These are phyloP conservation scores for Parauchenoglanis ngamensis DNA, from an alignment of 2,797 vertebrate genomes.

Conservation along the genomic window DNA sequence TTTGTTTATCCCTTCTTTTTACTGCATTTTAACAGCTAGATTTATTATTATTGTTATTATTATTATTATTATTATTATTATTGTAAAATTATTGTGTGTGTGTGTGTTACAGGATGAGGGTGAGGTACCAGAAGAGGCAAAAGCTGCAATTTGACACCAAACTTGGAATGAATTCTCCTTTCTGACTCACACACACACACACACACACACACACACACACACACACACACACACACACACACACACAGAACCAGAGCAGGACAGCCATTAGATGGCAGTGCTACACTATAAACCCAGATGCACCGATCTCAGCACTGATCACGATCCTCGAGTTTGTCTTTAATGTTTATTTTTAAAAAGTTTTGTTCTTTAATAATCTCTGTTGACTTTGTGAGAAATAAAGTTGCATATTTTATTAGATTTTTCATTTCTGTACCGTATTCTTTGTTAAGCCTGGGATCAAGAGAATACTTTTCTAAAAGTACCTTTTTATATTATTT, in stretches of 20 bases:
- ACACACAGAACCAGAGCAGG: not conserved
- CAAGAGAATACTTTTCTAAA: not conserved
- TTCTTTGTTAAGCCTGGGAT: not conserved
- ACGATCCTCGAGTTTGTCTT: not conserved
- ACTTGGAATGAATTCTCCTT: slow-evolving; percentile 65
- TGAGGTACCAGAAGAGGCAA: slow-evolving; percentile 73
- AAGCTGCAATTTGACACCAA: slow-evolving; percentile 75
- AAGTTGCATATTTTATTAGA: not conserved
- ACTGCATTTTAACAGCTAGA: not conserved
- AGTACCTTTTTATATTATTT: not conserved
- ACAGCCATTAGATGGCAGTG: slow-evolving; percentile 28
- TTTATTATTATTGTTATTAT: no score
- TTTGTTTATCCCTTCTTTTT: not conserved
- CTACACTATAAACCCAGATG: not conserved
- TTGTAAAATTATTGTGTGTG: not conserved
- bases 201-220: not conserved
- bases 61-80: no score
- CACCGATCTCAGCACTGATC: not conserved
- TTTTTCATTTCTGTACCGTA: not conserved
- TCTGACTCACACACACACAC: slow-evolving; percentile 4
- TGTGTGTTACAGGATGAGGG: slow-evolving; percentile 67
- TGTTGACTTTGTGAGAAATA: slow-evolving; percentile 14
- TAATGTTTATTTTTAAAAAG: not conserved
- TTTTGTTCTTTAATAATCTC: not conserved
- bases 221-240: not conserved